Evolutionary conservation across 1,140 invertebrate species (phyloP).

Genomic region (Pemphigus obesinymphae): DNA sequence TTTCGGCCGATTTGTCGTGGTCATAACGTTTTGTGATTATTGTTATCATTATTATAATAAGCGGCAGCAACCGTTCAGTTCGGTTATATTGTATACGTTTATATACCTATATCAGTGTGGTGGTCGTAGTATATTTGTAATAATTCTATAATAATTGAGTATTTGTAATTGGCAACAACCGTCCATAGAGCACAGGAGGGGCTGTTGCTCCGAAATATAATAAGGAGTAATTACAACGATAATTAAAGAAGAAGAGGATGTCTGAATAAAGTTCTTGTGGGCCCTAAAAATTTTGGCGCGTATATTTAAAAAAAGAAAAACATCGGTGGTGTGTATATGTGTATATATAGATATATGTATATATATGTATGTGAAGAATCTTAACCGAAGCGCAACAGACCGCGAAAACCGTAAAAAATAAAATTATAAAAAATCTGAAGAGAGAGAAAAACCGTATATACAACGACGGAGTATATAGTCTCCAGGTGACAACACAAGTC

Average conservation of each 20-base stretch:
- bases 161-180: background rate
- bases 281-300: slow-evolving; percentile 5
- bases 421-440: background rate
- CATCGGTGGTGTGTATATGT: too few relatives aligned
- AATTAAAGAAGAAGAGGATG: too few relatives aligned
- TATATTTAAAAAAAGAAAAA: background rate
- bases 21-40: too few relatives aligned
- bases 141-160: slow-evolving; percentile 10
- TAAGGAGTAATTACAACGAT: background rate
- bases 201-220: too few relatives aligned
- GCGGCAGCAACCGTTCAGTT: too few relatives aligned
- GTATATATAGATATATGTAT: too few relatives aligned
- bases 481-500: slow-evolving; percentile 7
- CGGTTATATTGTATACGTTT: too few relatives aligned
- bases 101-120: too few relatives aligned
- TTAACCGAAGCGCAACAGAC: slow-evolving; percentile 18
- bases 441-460: background rate
- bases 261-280: too few relatives aligned
- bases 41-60: too few relatives aligned
- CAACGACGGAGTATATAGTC: background rate
- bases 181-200: too few relatives aligned
- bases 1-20: background rate
- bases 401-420: slow-evolving; percentile 10
- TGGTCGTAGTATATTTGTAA: background rate
- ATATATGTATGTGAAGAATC: background rate